phyloP scores from a whole-genome alignment of 2,113 vertebrate genomes.

The Zapus hudsonius region DNA sequence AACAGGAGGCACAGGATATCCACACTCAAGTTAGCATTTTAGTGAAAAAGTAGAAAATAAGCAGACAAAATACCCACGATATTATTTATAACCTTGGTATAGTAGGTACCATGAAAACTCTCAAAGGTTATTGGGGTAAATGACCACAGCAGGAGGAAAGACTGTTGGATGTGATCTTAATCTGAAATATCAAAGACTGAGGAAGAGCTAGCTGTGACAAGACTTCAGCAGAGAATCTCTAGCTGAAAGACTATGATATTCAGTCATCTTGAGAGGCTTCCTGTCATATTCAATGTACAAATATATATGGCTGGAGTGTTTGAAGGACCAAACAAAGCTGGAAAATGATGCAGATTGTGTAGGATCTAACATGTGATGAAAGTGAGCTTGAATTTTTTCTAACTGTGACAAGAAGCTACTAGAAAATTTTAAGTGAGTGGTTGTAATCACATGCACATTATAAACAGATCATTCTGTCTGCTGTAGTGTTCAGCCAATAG shows the following conservation, averaged over 20 bases:
- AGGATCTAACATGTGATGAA: not conserved
- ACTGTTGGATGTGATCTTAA: not conserved
- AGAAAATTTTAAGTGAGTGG: not conserved
- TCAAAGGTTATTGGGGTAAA: not conserved
- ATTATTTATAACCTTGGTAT: not conserved
- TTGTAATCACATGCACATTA: no score
- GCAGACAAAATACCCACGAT: not conserved
- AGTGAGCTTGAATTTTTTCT: not conserved
- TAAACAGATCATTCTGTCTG: not conserved
- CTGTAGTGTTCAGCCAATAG: not conserved
- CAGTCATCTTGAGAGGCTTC: not conserved
- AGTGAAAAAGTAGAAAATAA: not conserved
- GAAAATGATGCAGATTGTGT: not conserved
- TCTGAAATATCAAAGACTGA: conserved; percentile 36
- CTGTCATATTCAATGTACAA: not conserved
- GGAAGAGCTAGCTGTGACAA: not conserved
- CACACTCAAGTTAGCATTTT: not conserved
- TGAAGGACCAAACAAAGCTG: not conserved
- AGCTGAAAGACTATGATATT: not conserved
- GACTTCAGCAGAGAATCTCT: not conserved
- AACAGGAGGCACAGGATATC: not conserved
- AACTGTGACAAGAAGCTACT: not conserved
- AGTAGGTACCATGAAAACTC: not conserved
- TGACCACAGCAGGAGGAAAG: not conserved
- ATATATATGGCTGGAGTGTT: not conserved